Evolutionary conservation across 2,888 invertebrate genomes (phyloP), one percentile per base, ranked within the genome.

Genomic region (Drosophila atripex): DNA sequence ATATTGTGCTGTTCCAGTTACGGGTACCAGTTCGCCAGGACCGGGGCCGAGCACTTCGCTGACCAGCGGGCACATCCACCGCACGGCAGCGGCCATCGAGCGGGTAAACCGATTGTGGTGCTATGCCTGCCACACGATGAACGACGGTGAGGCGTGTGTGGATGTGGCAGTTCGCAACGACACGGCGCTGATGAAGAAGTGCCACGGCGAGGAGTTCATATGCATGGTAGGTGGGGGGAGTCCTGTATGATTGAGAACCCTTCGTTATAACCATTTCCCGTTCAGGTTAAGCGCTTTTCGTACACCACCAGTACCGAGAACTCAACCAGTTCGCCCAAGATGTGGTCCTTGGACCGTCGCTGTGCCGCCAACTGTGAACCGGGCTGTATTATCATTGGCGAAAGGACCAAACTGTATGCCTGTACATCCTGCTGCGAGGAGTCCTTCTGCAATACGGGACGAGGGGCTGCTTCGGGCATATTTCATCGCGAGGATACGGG

Each of bases 341-440:
- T 96, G 93, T 97, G 97, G 97, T 95, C 96, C 0, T 89, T 97
- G 61, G 96, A 97, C 90, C 93, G 97, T 11, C 95, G 96, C 89
- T 97, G 97, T 89, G 94, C 96, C 0, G 95, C 95, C 80, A 95
- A 94, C 86, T 97, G 97, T 91, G 96, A 97, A 79, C 94, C 96
- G 0, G 97, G 97, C 11, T 97, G 97, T 91, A 97, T 97, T 85
- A 94, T 97, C 52, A 97, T 97, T 75, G 97, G 97, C 0, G 97
- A 97, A 90, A 92, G 97, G 51, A 97, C 97, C 5, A 97, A 97
- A 89, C 92, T 97, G 1, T 96, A 96, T 91, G 96, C 97, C 12
- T 97, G 97, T 90, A 97, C 96, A 0, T 95, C 96, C 0, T 97
- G 97, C 89, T 97, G 97, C 90, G 95, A 95, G 75, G 93, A 94